These are phyloP conservation scores for Heliconius aoede DNA, from an alignment of 2,888 invertebrate genomes.

Conservation along the genomic window DNA sequence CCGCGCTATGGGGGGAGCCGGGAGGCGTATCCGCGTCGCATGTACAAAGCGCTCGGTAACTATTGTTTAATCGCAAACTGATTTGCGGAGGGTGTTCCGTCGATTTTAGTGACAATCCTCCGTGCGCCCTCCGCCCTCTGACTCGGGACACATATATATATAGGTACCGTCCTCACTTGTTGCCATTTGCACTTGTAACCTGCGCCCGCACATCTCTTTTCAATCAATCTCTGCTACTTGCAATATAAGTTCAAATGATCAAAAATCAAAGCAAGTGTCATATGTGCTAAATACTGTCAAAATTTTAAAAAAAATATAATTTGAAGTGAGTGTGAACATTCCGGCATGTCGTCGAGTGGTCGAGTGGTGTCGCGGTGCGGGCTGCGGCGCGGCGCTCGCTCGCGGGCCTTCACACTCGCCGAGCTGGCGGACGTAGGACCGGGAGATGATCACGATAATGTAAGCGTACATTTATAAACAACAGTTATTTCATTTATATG, in stretches of 20 bases:
- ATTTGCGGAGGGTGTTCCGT: constrained; percentile 61
- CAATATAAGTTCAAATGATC: background rate
- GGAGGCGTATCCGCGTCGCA: constrained; percentile 32
- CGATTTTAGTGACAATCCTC: constrained; percentile 50
- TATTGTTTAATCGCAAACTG: constrained; percentile 60
- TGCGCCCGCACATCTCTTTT: constrained; percentile 26
- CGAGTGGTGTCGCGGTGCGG: constrained; percentile 61
- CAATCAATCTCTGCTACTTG: background rate
- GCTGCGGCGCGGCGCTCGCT: constrained; percentile 58
- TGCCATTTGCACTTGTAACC: constrained; percentile 32
- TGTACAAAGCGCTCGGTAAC: constrained; percentile 49
- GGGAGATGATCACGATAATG: constrained; percentile 18
- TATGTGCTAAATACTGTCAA: background rate
- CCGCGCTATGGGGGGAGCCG: constrained; percentile 27
- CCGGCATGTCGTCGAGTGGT: constrained; percentile 35
- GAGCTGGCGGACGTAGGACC: constrained; percentile 57
- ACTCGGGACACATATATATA: constrained; percentile 40
- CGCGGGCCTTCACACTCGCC: constrained; percentile 56
- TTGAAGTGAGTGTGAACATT: background rate
- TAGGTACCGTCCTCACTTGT: constrained; percentile 30
- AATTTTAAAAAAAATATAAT: background rate
- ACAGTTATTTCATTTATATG: background rate
- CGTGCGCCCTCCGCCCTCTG: constrained; percentile 39
- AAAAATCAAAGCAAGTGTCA: background rate
- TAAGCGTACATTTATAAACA: background rate